These are phyloP conservation scores for Clarias platycephalus DNA, from an alignment of 2,797 vertebrate species.

Conservation along the genomic window DNA sequence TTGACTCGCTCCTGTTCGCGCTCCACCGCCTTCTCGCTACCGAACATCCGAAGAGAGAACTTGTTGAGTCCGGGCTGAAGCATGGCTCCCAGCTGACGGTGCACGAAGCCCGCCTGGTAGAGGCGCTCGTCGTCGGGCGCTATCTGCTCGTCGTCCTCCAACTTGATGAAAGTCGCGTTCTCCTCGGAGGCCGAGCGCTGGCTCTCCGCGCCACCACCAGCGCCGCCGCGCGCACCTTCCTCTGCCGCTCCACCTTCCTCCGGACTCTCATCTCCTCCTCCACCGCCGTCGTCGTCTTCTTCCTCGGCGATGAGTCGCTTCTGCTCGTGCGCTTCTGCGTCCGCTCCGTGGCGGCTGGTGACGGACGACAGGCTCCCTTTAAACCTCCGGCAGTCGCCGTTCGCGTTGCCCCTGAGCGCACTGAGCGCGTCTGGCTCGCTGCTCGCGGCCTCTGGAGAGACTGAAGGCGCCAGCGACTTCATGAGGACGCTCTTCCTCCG, in stretches of 20 bases:
- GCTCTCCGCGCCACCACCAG: slow-evolving; percentile 62
- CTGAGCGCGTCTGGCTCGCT: slow-evolving; percentile 77
- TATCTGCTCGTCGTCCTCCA: slow-evolving; percentile 87
- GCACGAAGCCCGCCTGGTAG: slow-evolving; percentile 93
- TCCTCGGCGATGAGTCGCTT: slow-evolving; percentile 80
- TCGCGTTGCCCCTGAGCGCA: slow-evolving; percentile 84
- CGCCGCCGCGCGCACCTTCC: slow-evolving; percentile 62
- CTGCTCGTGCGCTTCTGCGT: slow-evolving; percentile 83
- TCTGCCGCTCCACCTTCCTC: slow-evolving; percentile 57
- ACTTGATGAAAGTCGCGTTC: slow-evolving; percentile 84
- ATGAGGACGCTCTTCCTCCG: slow-evolving; percentile 89
- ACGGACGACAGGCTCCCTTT: slow-evolving; percentile 89
- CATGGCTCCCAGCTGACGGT: slow-evolving; percentile 95
- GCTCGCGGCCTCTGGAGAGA: slow-evolving; percentile 75
- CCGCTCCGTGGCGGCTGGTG: slow-evolving; percentile 82
- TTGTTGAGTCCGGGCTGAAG: slow-evolving; percentile 81
- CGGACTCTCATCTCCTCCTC: slow-evolving; percentile 53
- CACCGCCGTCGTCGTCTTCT: slow-evolving; percentile 56
- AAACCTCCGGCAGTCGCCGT: slow-evolving; percentile 93
- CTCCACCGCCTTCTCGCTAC: slow-evolving; percentile 98
- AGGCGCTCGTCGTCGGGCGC: slow-evolving; percentile 85
- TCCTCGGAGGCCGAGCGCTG: slow-evolving; percentile 70
- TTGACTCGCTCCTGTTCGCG: slow-evolving; percentile 95
- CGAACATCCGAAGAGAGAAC: slow-evolving; percentile 98
- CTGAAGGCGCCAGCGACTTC: slow-evolving; percentile 81